Percentiles rank a stretch among this genome's conserved stretches.
Conservation (phyloP, 2,113 vertebrate species). For the Rissa tridactyla region DNA sequence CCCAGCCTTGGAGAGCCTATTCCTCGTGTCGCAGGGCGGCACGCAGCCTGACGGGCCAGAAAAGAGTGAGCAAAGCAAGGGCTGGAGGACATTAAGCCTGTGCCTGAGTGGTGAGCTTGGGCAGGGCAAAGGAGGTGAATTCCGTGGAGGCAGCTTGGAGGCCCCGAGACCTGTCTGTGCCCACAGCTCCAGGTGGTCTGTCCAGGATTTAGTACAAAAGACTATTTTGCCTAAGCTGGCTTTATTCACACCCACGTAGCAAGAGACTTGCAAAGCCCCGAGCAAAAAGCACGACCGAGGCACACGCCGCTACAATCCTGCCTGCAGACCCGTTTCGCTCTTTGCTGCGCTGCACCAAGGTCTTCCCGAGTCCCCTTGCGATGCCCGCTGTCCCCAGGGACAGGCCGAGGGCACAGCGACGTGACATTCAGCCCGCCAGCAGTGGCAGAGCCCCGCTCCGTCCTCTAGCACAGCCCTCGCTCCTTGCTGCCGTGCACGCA, state of each 20-base stretch:
- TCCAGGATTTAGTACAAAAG: constrained; percentile 1
- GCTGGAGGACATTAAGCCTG: not conserved
- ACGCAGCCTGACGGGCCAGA: not conserved
- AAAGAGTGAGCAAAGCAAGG: not conserved
- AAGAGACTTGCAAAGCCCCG: not conserved
- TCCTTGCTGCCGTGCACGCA: not conserved
- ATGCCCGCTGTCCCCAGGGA: not conserved
- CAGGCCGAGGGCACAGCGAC: not conserved
- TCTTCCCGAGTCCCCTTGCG: rapidly evolving
- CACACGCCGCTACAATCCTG: not conserved
- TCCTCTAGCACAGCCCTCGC: rapidly evolving
- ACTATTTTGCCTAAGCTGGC: constrained; percentile 17
- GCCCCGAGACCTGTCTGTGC: not conserved
- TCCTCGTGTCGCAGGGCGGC: not conserved
- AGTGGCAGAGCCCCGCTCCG: not conserved
- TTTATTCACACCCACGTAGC: not conserved
- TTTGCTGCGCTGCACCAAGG: not conserved
- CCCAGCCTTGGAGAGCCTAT: not conserved
- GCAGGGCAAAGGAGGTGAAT: not conserved
- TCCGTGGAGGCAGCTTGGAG: not conserved
- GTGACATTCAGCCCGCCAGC: not conserved
- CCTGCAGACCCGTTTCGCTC: not conserved
- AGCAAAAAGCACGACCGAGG: rapidly evolving
- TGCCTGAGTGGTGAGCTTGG: not conserved
- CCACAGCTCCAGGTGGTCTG: not conserved